Evolutionary conservation across 1,140 invertebrate species (phyloP).

Genomic region (Hylaeus volcanicus): DNA sequence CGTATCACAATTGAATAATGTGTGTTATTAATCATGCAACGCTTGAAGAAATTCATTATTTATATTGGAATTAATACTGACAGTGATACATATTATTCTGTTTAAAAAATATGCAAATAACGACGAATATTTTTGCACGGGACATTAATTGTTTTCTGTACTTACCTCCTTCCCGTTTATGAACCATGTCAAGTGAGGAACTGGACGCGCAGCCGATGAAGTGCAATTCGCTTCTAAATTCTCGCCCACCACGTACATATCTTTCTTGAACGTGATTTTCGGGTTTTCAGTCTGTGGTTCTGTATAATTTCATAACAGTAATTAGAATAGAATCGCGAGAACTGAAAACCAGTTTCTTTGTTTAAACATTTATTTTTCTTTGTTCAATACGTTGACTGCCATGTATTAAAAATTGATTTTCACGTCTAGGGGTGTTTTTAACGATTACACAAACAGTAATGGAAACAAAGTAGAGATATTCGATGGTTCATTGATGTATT

Average conservation of each 20-base stretch:
- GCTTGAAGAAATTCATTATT: no score
- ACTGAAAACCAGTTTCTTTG: neutral
- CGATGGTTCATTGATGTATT: no score
- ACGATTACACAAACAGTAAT: no score
- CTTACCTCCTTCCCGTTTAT: slow-evolving; percentile 90
- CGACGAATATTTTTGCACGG: no score
- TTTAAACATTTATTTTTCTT: neutral
- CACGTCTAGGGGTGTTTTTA: no score
- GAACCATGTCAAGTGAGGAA: slow-evolving; percentile 90
- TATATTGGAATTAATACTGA: no score
- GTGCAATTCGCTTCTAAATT: slow-evolving; percentile 89
- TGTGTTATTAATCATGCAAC: no score
- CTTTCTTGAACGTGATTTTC: slow-evolving; percentile 86
- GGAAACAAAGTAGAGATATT: no score
- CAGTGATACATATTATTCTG: no score
- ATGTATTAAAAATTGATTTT: no score
- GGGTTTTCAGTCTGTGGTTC: slow-evolving; percentile 87
- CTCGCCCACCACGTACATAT: slow-evolving; percentile 85
- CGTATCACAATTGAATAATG: no score
- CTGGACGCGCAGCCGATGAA: slow-evolving; percentile 86
- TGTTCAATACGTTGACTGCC: neutral
- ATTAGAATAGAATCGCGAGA: slow-evolving; percentile 24
- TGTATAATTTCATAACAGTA: slow-evolving; percentile 67
- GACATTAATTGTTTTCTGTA: neutral
- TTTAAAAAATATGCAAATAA: no score